A percentile compares a stretch with the other conserved stretches of the same genome.
These are phyloP conservation scores for Asarcornis scutulata DNA, from an alignment of 2,113 vertebrate species.

Conservation along the genomic window DNA sequence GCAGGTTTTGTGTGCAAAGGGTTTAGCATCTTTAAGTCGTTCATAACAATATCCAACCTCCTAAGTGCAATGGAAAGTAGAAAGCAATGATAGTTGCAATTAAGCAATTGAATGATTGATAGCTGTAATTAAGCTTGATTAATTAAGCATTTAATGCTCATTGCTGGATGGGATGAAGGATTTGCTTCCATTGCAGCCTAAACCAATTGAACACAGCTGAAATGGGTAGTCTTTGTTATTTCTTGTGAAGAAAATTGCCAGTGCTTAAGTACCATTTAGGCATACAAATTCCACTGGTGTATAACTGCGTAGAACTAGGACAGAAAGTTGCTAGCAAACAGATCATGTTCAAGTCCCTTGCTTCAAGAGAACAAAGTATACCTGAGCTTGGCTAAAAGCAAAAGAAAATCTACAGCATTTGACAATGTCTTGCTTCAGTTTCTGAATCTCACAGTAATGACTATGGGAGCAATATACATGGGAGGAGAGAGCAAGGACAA, in stretches of 20 bases:
- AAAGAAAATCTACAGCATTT: background rate
- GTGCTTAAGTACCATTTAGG: background rate
- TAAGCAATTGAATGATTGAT: background rate
- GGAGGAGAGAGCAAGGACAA: background rate
- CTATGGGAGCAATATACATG: background rate
- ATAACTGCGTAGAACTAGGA: background rate
- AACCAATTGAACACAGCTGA: background rate
- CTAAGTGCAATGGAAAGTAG: background rate
- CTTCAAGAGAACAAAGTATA: background rate
- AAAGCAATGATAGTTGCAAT: background rate
- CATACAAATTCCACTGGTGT: background rate
- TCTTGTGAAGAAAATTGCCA: background rate
- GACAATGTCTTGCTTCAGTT: background rate
- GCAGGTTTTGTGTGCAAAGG: background rate
- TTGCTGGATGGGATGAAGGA: background rate
- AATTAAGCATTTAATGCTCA: background rate
- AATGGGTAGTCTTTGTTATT: background rate
- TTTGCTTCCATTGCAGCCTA: background rate
- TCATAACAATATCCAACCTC: background rate
- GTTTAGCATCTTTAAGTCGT: background rate
- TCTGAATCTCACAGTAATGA: background rate
- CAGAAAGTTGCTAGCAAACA: background rate
- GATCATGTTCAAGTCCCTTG: fast-evolving
- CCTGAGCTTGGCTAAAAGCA: background rate
- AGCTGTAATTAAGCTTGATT: background rate